Evolutionary conservation across 2,113 vertebrate genomes (phyloP), one percentile per base, ranked within the genome.

Genomic region (Pantherophis guttatus): DNA sequence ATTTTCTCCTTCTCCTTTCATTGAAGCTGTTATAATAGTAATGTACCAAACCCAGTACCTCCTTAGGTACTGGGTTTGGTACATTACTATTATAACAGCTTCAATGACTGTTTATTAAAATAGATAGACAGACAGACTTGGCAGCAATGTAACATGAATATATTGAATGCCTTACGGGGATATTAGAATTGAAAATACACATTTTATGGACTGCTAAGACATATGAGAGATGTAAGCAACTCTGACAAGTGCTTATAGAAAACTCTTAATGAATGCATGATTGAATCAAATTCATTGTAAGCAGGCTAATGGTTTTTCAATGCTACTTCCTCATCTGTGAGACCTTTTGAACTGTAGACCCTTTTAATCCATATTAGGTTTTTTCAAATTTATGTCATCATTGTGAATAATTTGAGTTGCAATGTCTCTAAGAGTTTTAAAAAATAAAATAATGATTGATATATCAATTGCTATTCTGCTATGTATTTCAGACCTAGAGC

Each of bases 121-220:
- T n/a, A 90, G 86, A 58, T 52, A 52, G 86, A 50, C 8, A 87
- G 86, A 86, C 87, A 53, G 39, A 85, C 10, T 94, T 96, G 94
- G 90, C 95, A 95, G 81, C 85, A 50, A 26, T 93, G 48, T 75
- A 55, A 19, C 59, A 93, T 92, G 88, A 95, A 86, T 94, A 96
- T 92, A 90, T 91, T 95, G 62, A 96, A 95, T 1, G 39, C 94
- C 81, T 93, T 90, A 92, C 23, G 29, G 29, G 33, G 26, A 94
- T 90, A 89, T 54, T 90, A 93, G 93, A 94, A 92, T 23, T 1
- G 8, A 50, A 62, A 91, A 93, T 94, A n/a, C 87, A 57, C 95
- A 0, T 94, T 39, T 92, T 94, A 95, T 94, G 17, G 87, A 90
- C 94, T 91, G 88, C 86, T 95, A 52, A 91, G 96, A 93, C 94